Conservation (phyloP, 1,140 invertebrate species). For the Marisa cornuarietis region DNA sequence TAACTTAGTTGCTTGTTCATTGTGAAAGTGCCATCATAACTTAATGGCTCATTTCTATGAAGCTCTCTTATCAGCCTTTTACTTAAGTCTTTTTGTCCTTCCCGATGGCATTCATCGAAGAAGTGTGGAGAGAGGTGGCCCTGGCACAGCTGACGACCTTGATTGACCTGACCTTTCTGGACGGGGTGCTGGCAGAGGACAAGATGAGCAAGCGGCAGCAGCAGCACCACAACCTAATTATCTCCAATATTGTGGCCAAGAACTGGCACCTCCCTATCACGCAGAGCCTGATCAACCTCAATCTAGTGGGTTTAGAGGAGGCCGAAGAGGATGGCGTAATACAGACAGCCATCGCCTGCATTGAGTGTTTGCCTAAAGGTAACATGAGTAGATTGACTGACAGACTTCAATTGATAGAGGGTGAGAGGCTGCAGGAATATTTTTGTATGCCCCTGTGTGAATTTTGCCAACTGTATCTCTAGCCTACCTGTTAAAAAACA, state of each 20-base stretch:
- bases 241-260: conserved; percentile 47
- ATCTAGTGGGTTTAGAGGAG: conserved; percentile 4
- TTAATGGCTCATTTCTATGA: no score
- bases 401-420: no score
- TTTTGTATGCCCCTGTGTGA: no score
- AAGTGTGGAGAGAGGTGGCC: conserved; percentile 57
- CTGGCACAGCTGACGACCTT: conserved; percentile 57
- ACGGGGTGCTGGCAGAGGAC: conserved; percentile 52
- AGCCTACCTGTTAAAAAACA: no score
- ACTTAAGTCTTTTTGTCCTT: conserved; percentile 16
- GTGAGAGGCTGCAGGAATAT: no score
- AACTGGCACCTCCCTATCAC: conserved; percentile 42
- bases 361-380: conserved; percentile 55
- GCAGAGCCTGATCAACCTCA: conserved; percentile 12
- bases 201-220: conserved; percentile 39
- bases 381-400: background rate
- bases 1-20: background rate
- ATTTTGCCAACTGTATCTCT: no score
- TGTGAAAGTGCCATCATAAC: background rate
- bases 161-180: conserved; percentile 59
- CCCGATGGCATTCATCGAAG: conserved; percentile 51
- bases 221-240: conserved; percentile 47
- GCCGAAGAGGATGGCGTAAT: conserved; percentile 46
- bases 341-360: conserved; percentile 45
- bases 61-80: conserved; percentile 6